Evolutionary conservation across 2,113 vertebrate genomes (phyloP).

Genomic region (Miniopterus natalensis): DNA sequence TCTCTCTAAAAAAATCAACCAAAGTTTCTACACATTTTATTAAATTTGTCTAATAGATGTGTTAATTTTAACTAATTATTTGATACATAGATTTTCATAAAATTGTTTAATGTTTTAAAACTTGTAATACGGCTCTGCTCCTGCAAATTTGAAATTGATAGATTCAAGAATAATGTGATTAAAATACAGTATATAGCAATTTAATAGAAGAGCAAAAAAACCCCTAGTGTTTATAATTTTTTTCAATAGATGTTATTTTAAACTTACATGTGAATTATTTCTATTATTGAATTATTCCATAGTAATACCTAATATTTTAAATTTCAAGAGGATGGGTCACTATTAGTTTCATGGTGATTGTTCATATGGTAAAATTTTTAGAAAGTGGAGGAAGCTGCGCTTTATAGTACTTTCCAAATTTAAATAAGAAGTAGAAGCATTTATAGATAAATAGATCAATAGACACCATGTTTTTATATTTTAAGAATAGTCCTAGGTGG

Average conservation of each 20-base stretch:
- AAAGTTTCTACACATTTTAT: not conserved
- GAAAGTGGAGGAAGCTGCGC: not conserved
- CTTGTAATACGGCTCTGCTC: constrained; percentile 11
- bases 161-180: not conserved
- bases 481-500: constrained; percentile 26
- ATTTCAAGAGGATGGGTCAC: not conserved
- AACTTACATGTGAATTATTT: not conserved
- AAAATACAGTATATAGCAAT: not conserved
- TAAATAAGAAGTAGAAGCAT: not conserved
- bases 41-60: not conserved
- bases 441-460: not conserved
- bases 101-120: constrained; percentile 23
- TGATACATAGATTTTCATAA: constrained; percentile 1
- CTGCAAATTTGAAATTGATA: constrained; percentile 45
- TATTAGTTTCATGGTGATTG: not conserved
- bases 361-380: not conserved
- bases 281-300: not conserved
- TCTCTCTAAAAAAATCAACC: too few relatives aligned
- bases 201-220: not conserved
- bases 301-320: constrained; percentile 9
- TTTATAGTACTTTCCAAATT: not conserved
- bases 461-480: not conserved
- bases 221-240: not conserved
- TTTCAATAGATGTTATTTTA: not conserved
- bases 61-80: constrained; percentile 44